Evolutionary conservation across 1,140 invertebrate genomes (phyloP).

Genomic region (Papilio polytes): DNA sequence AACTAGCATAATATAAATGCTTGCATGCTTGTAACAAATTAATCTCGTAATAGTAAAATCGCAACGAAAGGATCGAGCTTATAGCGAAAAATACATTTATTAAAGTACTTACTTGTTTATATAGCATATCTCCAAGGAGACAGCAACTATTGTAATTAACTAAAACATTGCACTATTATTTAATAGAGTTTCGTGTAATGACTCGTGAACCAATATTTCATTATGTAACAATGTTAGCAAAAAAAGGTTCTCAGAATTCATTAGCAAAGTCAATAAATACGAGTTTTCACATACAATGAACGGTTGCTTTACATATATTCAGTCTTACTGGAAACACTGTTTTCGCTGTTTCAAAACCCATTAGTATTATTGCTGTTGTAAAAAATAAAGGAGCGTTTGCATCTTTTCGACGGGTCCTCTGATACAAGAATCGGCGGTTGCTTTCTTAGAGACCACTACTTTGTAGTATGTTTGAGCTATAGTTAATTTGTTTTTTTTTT

Average conservation of each 20-base stretch:
- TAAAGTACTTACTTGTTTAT: no score
- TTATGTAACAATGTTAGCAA: slow-evolving; percentile 24
- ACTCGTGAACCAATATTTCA: not conserved
- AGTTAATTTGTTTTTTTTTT: not conserved
- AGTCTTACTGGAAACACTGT: not conserved
- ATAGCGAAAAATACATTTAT: no score
- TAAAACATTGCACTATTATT: not conserved
- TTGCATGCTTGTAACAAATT: no score
- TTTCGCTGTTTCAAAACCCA: not conserved
- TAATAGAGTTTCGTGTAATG: not conserved
- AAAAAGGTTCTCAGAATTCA: slow-evolving; percentile 32
- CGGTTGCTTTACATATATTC: not conserved
- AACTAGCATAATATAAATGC: no score
- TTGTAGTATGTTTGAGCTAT: not conserved
- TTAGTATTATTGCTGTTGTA: no score
- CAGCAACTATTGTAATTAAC: not conserved
- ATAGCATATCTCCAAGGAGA: no score
- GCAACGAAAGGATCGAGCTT: no score
- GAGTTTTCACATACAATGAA: slow-evolving; percentile 9
- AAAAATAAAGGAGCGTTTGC: no score
- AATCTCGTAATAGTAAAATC: no score
- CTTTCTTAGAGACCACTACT: no score
- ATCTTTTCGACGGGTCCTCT: no score
- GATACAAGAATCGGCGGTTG: no score
- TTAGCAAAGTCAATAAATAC: slow-evolving; percentile 31